Conservation (phyloP, 2,113 vertebrate species). For the Barbus barbus region DNA sequence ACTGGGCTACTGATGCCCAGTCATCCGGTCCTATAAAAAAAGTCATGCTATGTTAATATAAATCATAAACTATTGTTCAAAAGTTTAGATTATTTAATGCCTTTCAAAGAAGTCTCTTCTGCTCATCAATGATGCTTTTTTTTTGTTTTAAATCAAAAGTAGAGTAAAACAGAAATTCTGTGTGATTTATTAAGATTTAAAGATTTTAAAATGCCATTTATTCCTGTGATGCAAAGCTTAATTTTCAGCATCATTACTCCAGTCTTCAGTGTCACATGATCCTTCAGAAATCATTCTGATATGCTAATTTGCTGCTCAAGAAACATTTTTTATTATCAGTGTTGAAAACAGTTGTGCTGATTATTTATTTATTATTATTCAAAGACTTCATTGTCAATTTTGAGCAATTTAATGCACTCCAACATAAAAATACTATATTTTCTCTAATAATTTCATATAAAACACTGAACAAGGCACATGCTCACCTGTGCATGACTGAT, state of each 20-base stretch:
- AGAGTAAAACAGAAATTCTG: not conserved
- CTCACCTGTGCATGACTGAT: constrained; percentile 61
- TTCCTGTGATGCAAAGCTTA: too few species aligned
- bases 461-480: not conserved
- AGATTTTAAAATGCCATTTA: too few species aligned
- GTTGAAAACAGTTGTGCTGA: too few species aligned
- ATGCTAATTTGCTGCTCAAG: not conserved
- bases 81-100: not conserved
- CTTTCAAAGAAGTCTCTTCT: not conserved
- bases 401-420: too few species aligned
- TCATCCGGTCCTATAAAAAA: constrained; percentile 59
- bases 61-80: not conserved
- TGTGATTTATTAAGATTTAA: too few species aligned
- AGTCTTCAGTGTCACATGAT: not conserved
- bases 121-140: not conserved
- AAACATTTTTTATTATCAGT: too few species aligned
- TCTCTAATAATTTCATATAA: not conserved
- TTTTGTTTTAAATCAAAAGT: not conserved
- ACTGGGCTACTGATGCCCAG: constrained; percentile 53
- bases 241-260: too few species aligned
- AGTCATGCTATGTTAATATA: not conserved
- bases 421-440: too few species aligned
- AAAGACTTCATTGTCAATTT: too few species aligned
- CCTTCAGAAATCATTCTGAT: not conserved
- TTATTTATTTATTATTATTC: too few species aligned